Percentiles rank a stretch among this genome's conserved stretches.
Evolutionary conservation across 2,888 invertebrate species (phyloP).

Genomic region (Orthosia cruda): DNA sequence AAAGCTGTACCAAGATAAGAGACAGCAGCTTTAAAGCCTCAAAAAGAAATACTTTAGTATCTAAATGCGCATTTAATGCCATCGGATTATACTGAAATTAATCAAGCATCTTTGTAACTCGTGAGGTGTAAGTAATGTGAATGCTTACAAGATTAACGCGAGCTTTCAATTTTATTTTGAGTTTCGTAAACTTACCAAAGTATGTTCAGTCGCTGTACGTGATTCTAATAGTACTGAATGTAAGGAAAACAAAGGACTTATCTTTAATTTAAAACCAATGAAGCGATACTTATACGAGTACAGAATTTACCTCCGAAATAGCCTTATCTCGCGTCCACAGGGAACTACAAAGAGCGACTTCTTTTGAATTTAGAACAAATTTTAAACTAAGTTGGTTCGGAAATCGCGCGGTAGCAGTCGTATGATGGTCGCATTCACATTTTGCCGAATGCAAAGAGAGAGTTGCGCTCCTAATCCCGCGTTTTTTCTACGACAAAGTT

Average conservation of each 20-base stretch:
- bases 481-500: conserved; percentile 73
- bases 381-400: conserved; percentile 79
- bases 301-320: conserved; percentile 74
- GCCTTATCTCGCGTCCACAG: conserved; percentile 76
- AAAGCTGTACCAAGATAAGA: conserved; percentile 70
- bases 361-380: conserved; percentile 78
- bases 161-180: conserved; percentile 56
- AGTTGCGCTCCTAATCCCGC: conserved; percentile 71
- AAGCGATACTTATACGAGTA: conserved; percentile 71
- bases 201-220: conserved; percentile 41
- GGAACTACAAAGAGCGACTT: conserved; percentile 75
- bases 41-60: conserved; percentile 70
- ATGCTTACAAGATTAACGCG: conserved; percentile 55
- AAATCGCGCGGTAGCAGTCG: conserved; percentile 74
- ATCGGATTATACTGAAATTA: conserved; percentile 57
- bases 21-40: conserved; percentile 60
- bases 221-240: conserved; percentile 51
- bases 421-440: conserved; percentile 75
- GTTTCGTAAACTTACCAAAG: conserved; percentile 48
- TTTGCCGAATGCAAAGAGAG: conserved; percentile 73
- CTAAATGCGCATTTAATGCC: conserved; percentile 42
- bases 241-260: conserved; percentile 63
- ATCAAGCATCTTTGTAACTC: conserved; percentile 53
- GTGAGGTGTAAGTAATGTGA: conserved; percentile 53
- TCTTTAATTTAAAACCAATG: conserved; percentile 72